Percentiles rank a stretch among this genome's conserved stretches.
phyloP scores from a whole-genome alignment of 2,888 invertebrate genomes.

The Diabrotica balteata region DNA sequence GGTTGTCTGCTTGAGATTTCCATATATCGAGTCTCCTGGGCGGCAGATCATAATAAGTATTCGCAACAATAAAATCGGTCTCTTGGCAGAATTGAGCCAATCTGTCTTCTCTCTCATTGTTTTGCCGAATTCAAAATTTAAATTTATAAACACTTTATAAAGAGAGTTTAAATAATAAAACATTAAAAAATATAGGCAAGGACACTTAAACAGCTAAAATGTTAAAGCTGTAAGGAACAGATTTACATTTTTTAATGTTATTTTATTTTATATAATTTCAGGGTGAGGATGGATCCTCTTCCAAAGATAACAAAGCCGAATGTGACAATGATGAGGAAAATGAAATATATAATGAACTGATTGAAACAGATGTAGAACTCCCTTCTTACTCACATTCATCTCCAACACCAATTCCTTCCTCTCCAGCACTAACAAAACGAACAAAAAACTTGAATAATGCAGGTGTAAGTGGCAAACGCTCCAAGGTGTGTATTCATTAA shows the following conservation, averaged over 20 bases:
- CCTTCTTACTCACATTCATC: slow-evolving; percentile 36
- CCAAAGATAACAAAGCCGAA: slow-evolving; percentile 55
- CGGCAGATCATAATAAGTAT: too few species aligned
- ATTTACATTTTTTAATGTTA: not conserved
- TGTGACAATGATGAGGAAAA: slow-evolving; percentile 52
- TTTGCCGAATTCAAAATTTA: too few species aligned
- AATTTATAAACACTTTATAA: too few species aligned
- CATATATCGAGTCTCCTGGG: too few species aligned
- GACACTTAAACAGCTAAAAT: too few species aligned
- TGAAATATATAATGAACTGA: slow-evolving; percentile 52
- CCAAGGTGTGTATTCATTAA: slow-evolving; percentile 36
- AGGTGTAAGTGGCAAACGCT: slow-evolving; percentile 43
- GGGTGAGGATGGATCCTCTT: slow-evolving; percentile 55
- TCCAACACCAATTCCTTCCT: slow-evolving; percentile 10
- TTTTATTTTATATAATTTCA: slow-evolving; percentile 39
- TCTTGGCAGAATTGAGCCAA: too few species aligned
- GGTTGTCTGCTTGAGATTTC: too few species aligned
- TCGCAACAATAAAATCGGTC: too few species aligned
- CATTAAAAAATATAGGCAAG: too few species aligned
- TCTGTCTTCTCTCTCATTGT: too few species aligned
- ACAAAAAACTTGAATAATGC: slow-evolving; percentile 40
- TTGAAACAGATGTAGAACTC: slow-evolving; percentile 51
- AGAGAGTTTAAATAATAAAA: too few species aligned
- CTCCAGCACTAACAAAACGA: slow-evolving; percentile 39
- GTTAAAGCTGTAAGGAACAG: too few species aligned